These are phyloP conservation scores for Rhinoderma darwinii DNA, from an alignment of 2,113 vertebrate species.

Conservation along the genomic window DNA sequence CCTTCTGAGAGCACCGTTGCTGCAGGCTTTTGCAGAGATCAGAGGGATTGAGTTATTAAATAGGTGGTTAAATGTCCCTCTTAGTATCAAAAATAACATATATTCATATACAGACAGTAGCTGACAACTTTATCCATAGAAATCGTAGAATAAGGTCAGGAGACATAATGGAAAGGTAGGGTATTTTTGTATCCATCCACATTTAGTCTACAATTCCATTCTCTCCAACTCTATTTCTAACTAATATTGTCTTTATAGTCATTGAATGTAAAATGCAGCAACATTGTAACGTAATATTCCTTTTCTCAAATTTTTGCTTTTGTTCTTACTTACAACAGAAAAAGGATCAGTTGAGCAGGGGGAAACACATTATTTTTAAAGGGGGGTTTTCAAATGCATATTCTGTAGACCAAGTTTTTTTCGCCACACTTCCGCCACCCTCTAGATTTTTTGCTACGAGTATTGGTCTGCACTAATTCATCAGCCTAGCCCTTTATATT, in stretches of 20 bases:
- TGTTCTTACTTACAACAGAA: too few species aligned
- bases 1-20: not conserved
- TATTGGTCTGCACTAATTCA: too few species aligned
- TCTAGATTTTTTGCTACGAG: too few species aligned
- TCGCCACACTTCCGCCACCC: too few species aligned
- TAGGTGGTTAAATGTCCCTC: constrained; percentile 23
- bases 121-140: not conserved
- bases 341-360: too few species aligned
- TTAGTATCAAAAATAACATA: not conserved
- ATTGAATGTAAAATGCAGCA: not conserved
- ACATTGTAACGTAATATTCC: not conserved
- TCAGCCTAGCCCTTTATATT: too few species aligned
- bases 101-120: not conserved
- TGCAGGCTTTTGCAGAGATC: constrained; percentile 47
- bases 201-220: not conserved
- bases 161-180: not conserved
- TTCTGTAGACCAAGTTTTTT: too few species aligned
- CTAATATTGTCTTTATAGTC: not conserved
- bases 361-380: too few species aligned
- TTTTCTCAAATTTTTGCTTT: not conserved
- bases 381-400: too few species aligned
- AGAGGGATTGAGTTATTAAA: constrained; percentile 27
- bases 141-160: not conserved
- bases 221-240: not conserved
- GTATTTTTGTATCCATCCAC: not conserved